These are phyloP conservation scores for Lasioglossum vierecki DNA, from an alignment of 2,888 invertebrate genomes.

Conservation along the genomic window DNA sequence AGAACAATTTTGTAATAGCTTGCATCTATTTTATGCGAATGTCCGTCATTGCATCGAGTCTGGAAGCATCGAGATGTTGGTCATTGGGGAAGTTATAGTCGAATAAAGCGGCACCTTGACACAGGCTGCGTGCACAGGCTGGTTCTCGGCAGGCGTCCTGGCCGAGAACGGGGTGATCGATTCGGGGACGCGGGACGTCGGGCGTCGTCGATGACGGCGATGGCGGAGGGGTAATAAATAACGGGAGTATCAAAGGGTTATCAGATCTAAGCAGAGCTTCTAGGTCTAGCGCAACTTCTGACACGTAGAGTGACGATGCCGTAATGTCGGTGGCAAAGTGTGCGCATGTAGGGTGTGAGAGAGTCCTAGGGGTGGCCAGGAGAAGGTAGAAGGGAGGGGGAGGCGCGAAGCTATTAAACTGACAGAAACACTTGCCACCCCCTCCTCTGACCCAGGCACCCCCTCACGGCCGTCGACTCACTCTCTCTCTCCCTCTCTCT, in stretches of 20 bases:
- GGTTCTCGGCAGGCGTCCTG: neutral
- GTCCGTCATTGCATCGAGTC: neutral
- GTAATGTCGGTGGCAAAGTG: slow-evolving; percentile 79
- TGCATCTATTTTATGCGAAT: neutral
- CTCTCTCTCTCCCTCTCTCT: slow-evolving; percentile 35
- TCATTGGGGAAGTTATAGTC: neutral
- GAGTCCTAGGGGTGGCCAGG: slow-evolving; percentile 48
- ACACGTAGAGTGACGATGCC: slow-evolving; percentile 83
- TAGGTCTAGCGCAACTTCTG: slow-evolving; percentile 80
- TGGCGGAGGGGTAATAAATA: slow-evolving; percentile 72
- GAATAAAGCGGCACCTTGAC: neutral
- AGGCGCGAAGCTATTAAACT: slow-evolving; percentile 84
- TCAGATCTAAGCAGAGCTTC: slow-evolving; percentile 78
- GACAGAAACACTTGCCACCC: slow-evolving; percentile 84
- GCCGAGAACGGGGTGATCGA: slow-evolving; percentile 49
- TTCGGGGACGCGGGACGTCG: slow-evolving; percentile 54
- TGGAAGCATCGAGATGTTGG: neutral
- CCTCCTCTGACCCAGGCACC: slow-evolving; percentile 60
- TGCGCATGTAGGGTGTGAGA: slow-evolving; percentile 63
- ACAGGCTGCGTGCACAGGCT: slow-evolving; percentile 16
- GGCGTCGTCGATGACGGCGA: slow-evolving; percentile 50
- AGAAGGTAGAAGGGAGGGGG: slow-evolving; percentile 51
- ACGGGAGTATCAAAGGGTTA: slow-evolving; percentile 81
- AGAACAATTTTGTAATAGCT: neutral
- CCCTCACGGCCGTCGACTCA: slow-evolving; percentile 64